Conservation (phyloP, 2,797 vertebrate species). For the Echeneis naucrates region DNA sequence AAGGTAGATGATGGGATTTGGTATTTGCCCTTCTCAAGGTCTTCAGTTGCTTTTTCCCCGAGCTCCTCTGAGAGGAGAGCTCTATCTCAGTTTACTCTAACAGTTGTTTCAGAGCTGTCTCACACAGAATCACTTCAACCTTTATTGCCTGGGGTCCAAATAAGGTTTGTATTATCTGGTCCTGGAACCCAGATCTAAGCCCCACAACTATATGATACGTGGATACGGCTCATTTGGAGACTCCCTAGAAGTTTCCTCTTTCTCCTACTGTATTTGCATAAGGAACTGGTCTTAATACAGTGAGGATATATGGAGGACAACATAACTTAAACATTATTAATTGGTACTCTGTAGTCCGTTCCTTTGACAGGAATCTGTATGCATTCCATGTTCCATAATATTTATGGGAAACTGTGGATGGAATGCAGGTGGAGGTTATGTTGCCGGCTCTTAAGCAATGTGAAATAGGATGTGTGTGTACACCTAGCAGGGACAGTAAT, state of each 20-base stretch:
- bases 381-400: conserved; percentile 8
- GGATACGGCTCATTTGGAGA: conserved; percentile 19
- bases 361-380: conserved; percentile 27
- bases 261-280: conserved; percentile 1
- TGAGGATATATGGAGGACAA: conserved; percentile 6
- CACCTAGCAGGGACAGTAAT: conserved; percentile 7
- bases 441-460: neutral
- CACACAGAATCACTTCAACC: conserved; percentile 32
- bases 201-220: conserved; percentile 4
- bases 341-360: conserved; percentile 8
- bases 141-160: conserved; percentile 32
- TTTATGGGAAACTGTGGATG: neutral
- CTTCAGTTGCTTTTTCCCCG: conserved; percentile 4
- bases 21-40: conserved; percentile 21
- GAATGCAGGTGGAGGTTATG: neutral
- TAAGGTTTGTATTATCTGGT: conserved; percentile 32
- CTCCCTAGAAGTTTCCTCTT: neutral
- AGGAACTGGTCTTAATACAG: conserved; percentile 7
- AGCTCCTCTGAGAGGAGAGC: neutral
- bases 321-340: conserved; percentile 14
- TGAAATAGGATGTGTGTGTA: neutral
- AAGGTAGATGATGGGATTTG: neutral
- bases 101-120: conserved; percentile 14
- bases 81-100: conserved; percentile 21
- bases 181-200: conserved; percentile 18